phyloP scores from a whole-genome alignment of 2,113 vertebrate species.

The Naja naja region DNA sequence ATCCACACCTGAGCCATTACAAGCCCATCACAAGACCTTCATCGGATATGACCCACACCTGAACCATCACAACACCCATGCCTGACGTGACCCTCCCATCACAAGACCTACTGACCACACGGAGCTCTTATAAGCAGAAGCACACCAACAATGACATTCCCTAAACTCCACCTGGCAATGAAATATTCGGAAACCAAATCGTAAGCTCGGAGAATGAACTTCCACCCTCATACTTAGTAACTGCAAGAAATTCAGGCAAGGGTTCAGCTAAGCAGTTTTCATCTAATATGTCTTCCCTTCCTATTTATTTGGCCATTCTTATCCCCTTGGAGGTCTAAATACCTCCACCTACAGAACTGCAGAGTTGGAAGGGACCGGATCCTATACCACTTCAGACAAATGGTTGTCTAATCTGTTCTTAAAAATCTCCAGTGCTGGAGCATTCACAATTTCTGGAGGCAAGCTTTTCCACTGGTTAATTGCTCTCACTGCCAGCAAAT shows the following conservation, averaged over 20 bases:
- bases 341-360: not conserved
- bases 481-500: not conserved
- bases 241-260: not conserved
- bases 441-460: not conserved
- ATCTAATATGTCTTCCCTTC: not conserved
- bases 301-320: not conserved
- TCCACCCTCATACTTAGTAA: slow-evolving; percentile 4
- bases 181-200: not conserved
- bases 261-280: not conserved
- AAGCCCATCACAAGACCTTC: not conserved
- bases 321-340: not conserved
- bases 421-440: not conserved
- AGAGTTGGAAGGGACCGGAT: not conserved
- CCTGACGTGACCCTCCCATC: not conserved
- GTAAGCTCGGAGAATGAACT: not conserved
- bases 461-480: not conserved
- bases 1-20: not conserved
- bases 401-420: not conserved
- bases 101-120: not conserved
- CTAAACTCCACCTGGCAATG: not conserved
- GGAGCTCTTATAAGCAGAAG: not conserved
- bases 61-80: not conserved
- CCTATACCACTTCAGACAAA: too few relatives aligned
- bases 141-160: not conserved
- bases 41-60: not conserved